These are phyloP conservation scores for Meloidogyne hapla DNA, from an alignment of 1,140 invertebrate genomes.

Conservation along the genomic window DNA sequence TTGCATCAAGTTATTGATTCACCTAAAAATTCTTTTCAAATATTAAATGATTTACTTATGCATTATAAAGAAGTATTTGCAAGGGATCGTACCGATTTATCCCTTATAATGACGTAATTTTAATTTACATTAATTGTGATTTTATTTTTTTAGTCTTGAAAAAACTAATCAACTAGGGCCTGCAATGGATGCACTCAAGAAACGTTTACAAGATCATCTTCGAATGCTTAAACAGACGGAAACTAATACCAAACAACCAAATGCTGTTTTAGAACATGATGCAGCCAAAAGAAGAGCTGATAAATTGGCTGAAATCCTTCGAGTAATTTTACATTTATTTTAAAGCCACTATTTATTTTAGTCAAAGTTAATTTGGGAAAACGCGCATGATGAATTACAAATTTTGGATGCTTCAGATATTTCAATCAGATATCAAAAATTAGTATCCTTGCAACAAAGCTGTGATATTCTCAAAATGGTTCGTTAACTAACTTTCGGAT, in stretches of 20 bases:
- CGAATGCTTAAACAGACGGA: constrained; percentile 51
- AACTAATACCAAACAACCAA: constrained; percentile 39
- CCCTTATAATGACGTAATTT: constrained; percentile 37
- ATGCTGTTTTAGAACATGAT: constrained; percentile 48
- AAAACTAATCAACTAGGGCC: constrained; percentile 35
- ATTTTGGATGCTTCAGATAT: constrained; percentile 38
- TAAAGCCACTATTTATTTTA: constrained; percentile 18
- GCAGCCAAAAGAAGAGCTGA: constrained; percentile 49
- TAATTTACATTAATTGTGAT: background rate
- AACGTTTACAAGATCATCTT: constrained; percentile 51
- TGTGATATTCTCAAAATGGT: constrained; percentile 42
- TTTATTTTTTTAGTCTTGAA: constrained; percentile 34
- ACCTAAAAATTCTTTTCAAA: constrained; percentile 25
- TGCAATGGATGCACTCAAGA: constrained; percentile 42
- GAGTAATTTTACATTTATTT: background rate
- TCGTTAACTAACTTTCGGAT: constrained; percentile 12
- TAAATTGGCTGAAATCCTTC: constrained; percentile 48
- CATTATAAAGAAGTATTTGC: constrained; percentile 30
- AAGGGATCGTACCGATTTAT: constrained; percentile 32
- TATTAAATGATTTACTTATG: constrained; percentile 17
- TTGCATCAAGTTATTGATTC: constrained; percentile 19
- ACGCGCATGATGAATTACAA: constrained; percentile 39
- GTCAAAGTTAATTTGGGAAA: constrained; percentile 49
- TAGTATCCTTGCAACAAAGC: constrained; percentile 49
- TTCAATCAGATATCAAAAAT: constrained; percentile 42